Percentiles rank a stretch among this genome's conserved stretches.
Evolutionary conservation across 2,888 invertebrate genomes (phyloP).

Genomic region (Periphyllus acericola): DNA sequence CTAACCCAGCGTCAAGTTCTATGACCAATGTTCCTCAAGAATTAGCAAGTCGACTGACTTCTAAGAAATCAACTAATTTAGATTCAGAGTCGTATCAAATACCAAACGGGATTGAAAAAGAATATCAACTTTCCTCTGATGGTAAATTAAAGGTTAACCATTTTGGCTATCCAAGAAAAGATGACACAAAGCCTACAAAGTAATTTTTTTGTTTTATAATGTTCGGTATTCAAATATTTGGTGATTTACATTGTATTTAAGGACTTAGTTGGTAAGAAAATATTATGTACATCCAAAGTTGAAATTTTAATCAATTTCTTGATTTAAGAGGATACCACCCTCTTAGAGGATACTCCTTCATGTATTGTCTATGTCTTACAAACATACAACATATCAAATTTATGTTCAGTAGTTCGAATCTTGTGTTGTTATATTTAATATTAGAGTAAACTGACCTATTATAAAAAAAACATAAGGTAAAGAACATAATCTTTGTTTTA

Average conservation of each 20-base stretch:
- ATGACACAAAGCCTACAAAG: not conserved
- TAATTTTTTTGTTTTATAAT: not conserved
- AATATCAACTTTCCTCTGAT: not conserved
- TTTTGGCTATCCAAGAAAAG: not conserved
- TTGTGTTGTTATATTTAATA: too few relatives aligned
- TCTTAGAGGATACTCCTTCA: too few relatives aligned
- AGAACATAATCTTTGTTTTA: too few relatives aligned
- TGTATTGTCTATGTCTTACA: too few relatives aligned
- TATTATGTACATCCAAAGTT: too few relatives aligned
- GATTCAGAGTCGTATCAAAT: not conserved
- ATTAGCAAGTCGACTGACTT: too few relatives aligned
- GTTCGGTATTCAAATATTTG: not conserved
- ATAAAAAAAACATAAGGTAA: too few relatives aligned
- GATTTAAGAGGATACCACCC: too few relatives aligned
- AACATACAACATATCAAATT: too few relatives aligned
- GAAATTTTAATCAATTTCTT: too few relatives aligned
- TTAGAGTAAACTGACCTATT: too few relatives aligned
- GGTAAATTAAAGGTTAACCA: not conserved
- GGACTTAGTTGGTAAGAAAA: not conserved
- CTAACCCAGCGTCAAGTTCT: slow-evolving; percentile 9
- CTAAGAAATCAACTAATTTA: not conserved
- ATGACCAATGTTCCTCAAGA: not conserved
- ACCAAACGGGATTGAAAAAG: not conserved
- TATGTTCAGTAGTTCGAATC: too few relatives aligned
- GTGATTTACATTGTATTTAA: not conserved